Evolutionary conservation across 1,140 invertebrate genomes (phyloP).

Genomic region (Drosophila repletoides): DNA sequence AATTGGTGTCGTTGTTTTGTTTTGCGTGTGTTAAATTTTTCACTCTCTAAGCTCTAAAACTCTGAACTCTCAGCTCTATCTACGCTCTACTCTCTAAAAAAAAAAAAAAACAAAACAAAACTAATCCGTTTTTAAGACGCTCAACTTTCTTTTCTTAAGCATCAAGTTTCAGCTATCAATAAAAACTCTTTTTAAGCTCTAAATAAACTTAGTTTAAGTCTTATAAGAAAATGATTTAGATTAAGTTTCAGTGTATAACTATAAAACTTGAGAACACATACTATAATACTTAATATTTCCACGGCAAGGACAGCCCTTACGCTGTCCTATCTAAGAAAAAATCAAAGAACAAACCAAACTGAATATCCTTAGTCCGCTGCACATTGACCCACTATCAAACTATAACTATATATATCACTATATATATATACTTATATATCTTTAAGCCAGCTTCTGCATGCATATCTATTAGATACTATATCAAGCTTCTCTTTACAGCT

Average conservation of each 20-base stretch:
- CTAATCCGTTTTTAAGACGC: conserved; percentile 17
- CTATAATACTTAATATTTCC: conserved; percentile 13
- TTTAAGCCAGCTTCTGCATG: conserved; percentile 19
- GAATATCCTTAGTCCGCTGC: conserved; percentile 6
- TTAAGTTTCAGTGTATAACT: conserved; percentile 64
- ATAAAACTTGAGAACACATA: conserved; percentile 71
- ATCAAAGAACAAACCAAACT: not conserved
- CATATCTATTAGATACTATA: conserved; percentile 1
- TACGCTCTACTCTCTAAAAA: conserved; percentile 38
- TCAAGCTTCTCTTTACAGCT: conserved; percentile 48
- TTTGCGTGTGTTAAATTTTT: conserved; percentile 79
- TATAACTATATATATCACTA: not conserved
- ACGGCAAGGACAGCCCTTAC: not conserved
- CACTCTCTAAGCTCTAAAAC: conserved; percentile 52
- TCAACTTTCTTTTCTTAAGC: conserved; percentile 25
- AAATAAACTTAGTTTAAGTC: conserved; percentile 54
- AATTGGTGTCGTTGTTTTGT: conserved; percentile 77
- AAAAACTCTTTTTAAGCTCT: conserved; percentile 54
- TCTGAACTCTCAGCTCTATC: conserved; percentile 38
- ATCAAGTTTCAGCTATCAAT: conserved; percentile 64
- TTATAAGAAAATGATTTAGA: conserved; percentile 48
- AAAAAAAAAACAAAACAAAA: conserved; percentile 17
- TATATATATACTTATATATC: not conserved
- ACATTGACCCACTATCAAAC: not conserved
- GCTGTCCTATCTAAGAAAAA: conserved; percentile 1